These are phyloP conservation scores for Liodrosophila aerea DNA, from an alignment of 2,888 invertebrate species.

Conservation along the genomic window DNA sequence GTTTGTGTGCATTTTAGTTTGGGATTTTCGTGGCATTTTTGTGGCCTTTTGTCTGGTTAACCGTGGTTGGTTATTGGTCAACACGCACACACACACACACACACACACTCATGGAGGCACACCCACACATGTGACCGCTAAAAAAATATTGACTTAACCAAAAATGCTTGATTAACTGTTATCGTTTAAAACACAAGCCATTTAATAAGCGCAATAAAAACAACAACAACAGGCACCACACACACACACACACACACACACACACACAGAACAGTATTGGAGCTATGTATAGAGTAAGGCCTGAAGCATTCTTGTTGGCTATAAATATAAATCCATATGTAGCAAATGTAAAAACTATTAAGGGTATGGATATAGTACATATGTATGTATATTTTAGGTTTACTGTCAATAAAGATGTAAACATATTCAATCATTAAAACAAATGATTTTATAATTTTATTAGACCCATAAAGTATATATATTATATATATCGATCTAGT, in stretches of 20 bases:
- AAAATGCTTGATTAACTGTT: slow-evolving; percentile 78
- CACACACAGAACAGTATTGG: not conserved
- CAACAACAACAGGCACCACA: slow-evolving; percentile 17
- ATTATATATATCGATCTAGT: no score
- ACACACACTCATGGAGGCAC: slow-evolving; percentile 18
- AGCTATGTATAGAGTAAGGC: slow-evolving; percentile 26
- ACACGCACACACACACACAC: slow-evolving; percentile 51
- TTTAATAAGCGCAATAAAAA: slow-evolving; percentile 54
- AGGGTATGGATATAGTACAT: no score
- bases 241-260: slow-evolving; percentile 14
- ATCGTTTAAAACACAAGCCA: slow-evolving; percentile 60
- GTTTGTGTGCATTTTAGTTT: slow-evolving; percentile 80
- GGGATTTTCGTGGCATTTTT: slow-evolving; percentile 81
- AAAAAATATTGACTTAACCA: slow-evolving; percentile 78
- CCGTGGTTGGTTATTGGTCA: slow-evolving; percentile 81
- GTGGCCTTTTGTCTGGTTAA: slow-evolving; percentile 82
- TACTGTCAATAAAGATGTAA: no score
- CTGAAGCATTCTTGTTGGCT: no score
- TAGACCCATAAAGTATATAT: no score
- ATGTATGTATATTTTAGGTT: no score
- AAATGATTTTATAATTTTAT: no score
- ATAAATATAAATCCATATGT: no score
- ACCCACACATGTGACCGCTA: slow-evolving; percentile 63
- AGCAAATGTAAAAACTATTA: no score
- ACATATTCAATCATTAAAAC: no score